Evolutionary conservation across 2,888 invertebrate species (phyloP).

Genomic region (Coecobrya sp.): DNA sequence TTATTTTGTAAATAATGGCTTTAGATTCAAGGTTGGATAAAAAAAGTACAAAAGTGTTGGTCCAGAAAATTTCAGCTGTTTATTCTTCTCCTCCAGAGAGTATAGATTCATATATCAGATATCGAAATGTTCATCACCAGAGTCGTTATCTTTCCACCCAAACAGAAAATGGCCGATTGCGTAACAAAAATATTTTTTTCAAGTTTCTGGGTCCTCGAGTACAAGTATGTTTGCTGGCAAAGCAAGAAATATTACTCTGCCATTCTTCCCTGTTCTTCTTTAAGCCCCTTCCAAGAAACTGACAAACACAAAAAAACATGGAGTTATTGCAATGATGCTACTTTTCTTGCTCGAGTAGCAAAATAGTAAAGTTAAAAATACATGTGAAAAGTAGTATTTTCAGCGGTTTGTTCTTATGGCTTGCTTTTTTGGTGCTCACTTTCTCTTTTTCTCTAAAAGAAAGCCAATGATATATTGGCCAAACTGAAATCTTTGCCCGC

Average conservation of each 20-base stretch:
- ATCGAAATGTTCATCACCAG: too few relatives aligned
- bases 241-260: conserved; percentile 47
- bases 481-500: neutral
- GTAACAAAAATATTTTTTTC: neutral
- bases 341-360: neutral
- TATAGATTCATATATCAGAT: too few relatives aligned
- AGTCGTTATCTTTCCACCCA: too few relatives aligned
- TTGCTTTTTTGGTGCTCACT: neutral
- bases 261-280: conserved; percentile 43
- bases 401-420: too few relatives aligned
- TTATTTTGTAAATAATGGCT: too few relatives aligned
- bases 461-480: conserved; percentile 43
- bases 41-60: too few relatives aligned
- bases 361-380: conserved; percentile 17
- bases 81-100: too few relatives aligned
- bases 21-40: too few relatives aligned
- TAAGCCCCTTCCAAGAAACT: conserved; percentile 56
- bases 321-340: conserved; percentile 23
- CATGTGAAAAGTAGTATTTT: too few relatives aligned
- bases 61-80: too few relatives aligned
- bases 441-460: neutral
- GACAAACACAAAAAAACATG: conserved; percentile 52
- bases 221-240: conserved; percentile 31
- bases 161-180: neutral
- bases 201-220: neutral